Conservation (phyloP, 2,113 vertebrate genomes). For the Taurulus bubalis region DNA sequence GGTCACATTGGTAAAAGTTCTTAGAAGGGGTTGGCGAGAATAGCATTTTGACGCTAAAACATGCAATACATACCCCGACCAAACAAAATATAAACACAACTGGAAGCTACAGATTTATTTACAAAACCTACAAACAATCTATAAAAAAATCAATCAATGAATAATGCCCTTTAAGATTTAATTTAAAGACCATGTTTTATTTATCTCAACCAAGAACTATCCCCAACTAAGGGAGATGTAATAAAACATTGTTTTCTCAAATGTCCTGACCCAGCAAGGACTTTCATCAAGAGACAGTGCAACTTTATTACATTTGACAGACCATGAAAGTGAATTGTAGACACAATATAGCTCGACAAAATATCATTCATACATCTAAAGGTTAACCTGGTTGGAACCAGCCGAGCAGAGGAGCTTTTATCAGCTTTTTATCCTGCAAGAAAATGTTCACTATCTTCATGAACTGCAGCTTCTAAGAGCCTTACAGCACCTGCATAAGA, state of each 20-base stretch:
- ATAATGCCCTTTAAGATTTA: neutral
- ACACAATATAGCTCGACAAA: slow-evolving; percentile 20
- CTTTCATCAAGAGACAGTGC: slow-evolving; percentile 30
- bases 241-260: neutral
- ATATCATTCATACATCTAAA: neutral
- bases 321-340: slow-evolving; percentile 18
- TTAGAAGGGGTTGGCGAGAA: neutral
- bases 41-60: neutral
- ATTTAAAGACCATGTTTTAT: slow-evolving; percentile 16
- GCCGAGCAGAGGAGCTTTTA: slow-evolving; percentile 37
- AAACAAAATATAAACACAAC: neutral
- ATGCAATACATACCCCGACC: neutral
- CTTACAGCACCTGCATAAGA: slow-evolving; percentile 22
- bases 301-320: slow-evolving; percentile 37
- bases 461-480: slow-evolving; percentile 23
- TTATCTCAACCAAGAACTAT: slow-evolving; percentile 10
- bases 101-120: neutral
- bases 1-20: too few species aligned
- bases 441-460: slow-evolving; percentile 19
- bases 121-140: neutral
- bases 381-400: neutral
- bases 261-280: neutral
- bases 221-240: slow-evolving; percentile 11
- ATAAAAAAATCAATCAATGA: neutral
- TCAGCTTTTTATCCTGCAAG: slow-evolving; percentile 15